Evolutionary conservation across 2,888 invertebrate genomes (phyloP), one percentile per base, ranked within the genome.

Genomic region (Clepsis dumicolana): DNA sequence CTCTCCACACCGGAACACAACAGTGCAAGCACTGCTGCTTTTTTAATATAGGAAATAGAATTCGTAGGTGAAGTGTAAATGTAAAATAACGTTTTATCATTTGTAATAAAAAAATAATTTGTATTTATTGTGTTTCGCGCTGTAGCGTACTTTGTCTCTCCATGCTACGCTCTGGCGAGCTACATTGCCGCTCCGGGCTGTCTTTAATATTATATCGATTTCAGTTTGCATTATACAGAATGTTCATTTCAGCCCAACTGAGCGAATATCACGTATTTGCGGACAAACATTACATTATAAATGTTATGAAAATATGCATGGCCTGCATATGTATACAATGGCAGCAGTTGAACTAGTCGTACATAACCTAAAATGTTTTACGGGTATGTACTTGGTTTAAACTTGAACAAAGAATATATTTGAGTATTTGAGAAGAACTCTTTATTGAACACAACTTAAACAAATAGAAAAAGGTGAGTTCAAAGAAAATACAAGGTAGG

Each of bases 151-250:
- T 7, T 44, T 48, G 48, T 48, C 21, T 21, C 10, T 21, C 16
- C 21, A 21, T 21, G 2, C 5, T 35, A 14, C 35, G 4, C 57
- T 63, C 63, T 29, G 50, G 44, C 67, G 72, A 71, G 67, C 67
- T 72, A 69, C 71, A 70, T 72, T 74, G 71, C 77, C 73, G 82
- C 87, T 82, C 74, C 74, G 73, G 85, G 86, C 82, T 75, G 73
- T 85, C 86, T 88, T 89, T 86, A 83, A 87, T 88, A 85, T 87
- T 86, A 82, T 81, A 89, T 86, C 78, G 74, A 79, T 75, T 73
- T 75, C 72, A 85, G 82, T 89, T 86, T 84, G 80, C 78, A 70
- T 67, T n/a, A 44, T 65, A 66, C 77, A 67, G 80, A 80, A 77
- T 80, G 78, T 76, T 75, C 80, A 80, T 79, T 78, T 75, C 71